phyloP scores from a whole-genome alignment of 2,797 vertebrate species.

The Podargus strigoides region DNA sequence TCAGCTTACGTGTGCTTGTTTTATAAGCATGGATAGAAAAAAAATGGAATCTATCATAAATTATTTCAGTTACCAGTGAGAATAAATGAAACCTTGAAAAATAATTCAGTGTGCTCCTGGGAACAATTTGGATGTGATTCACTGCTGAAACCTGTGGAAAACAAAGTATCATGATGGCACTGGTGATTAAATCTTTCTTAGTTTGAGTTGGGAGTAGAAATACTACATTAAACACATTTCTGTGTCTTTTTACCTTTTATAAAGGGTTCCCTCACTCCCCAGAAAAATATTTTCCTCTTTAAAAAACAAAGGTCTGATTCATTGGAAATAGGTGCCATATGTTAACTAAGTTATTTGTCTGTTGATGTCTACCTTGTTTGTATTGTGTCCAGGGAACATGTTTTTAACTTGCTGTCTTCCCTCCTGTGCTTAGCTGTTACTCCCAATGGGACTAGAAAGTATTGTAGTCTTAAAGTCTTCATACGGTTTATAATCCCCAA shows the following conservation, averaged over 20 bases:
- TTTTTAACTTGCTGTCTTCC: not conserved
- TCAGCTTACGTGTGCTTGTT: constrained; percentile 42
- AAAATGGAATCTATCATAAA: constrained; percentile 44
- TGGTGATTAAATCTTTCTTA: not conserved
- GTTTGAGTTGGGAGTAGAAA: not conserved
- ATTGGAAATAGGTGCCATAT: not conserved
- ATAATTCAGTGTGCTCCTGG: constrained; percentile 40
- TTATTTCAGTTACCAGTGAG: constrained; percentile 27
- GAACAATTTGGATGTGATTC: constrained; percentile 54
- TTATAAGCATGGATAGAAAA: not conserved
- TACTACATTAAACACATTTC: not conserved
- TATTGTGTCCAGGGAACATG: not conserved
- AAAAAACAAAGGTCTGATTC: not conserved
- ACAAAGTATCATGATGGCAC: not conserved
- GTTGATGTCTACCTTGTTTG: not conserved
- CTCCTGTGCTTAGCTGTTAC: not conserved
- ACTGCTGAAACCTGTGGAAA: constrained; percentile 41
- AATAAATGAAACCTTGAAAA: constrained; percentile 55
- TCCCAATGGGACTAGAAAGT: not conserved
- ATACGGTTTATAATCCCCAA: not conserved
- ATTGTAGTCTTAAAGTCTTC: not conserved
- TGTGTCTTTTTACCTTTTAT: not conserved
- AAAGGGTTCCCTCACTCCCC: not conserved
- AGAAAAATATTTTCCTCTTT: not conserved
- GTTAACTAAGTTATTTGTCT: not conserved